Evolutionary conservation across 2,888 invertebrate species (phyloP).

Genomic region (Pollenia amentaria): DNA sequence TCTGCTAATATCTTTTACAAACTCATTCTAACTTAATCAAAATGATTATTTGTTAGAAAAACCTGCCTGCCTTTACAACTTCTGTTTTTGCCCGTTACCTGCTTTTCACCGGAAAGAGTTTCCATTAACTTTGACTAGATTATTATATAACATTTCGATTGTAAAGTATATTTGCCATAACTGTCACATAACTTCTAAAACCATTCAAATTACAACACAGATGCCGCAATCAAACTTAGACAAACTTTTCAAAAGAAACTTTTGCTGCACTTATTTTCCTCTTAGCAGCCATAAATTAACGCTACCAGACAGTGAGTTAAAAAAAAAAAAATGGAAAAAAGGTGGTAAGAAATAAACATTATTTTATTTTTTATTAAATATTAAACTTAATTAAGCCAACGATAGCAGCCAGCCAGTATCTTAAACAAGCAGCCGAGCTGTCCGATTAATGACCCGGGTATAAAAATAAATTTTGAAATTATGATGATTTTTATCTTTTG

Average conservation of each 20-base stretch:
- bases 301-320: neutral
- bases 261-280: conserved; percentile 8
- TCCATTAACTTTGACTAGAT: conserved; percentile 30
- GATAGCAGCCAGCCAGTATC: conserved; percentile 25
- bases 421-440: conserved; percentile 14
- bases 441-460: neutral
- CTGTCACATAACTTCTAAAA: conserved; percentile 60
- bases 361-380: conserved; percentile 56
- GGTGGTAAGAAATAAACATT: conserved; percentile 49
- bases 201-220: conserved; percentile 36
- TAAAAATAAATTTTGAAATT: conserved; percentile 30
- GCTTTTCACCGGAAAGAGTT: conserved; percentile 48
- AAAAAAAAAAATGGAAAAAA: conserved; percentile 17
- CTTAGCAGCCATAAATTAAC: conserved; percentile 6
- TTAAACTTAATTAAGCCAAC: conserved; percentile 58
- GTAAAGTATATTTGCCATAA: conserved; percentile 48
- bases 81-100: neutral
- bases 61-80: neutral
- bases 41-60: neutral
- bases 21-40: neutral
- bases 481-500: conserved; percentile 27
- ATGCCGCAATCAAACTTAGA: conserved; percentile 39
- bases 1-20: neutral
- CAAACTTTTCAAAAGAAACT: conserved; percentile 3
- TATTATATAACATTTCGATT: conserved; percentile 15